A percentile compares a stretch with the other conserved stretches of the same genome.
Conservation (phyloP, 2,113 vertebrate species). For the Otis tarda region DNA sequence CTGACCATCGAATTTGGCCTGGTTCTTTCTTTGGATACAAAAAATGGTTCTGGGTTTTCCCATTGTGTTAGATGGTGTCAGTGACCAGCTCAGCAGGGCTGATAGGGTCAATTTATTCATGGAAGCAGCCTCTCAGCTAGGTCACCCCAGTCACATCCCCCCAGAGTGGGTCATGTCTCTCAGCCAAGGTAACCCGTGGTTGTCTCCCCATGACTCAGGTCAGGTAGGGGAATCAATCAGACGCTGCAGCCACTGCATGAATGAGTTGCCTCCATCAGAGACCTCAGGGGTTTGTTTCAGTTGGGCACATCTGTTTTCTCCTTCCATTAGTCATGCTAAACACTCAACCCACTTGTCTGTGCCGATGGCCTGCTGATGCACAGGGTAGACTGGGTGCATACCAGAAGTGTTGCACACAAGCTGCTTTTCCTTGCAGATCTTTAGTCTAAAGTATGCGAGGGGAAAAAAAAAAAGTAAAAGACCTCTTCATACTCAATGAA, state of each 20-base stretch:
- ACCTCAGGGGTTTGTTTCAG: not conserved
- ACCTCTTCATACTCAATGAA: not conserved
- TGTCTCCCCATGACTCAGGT: not conserved
- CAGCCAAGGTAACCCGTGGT: not conserved
- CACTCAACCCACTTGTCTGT: fast-evolving
- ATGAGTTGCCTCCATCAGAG: not conserved
- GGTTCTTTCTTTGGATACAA: not conserved
- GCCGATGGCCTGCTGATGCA: not conserved
- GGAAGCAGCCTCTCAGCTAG: not conserved
- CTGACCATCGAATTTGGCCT: not conserved
- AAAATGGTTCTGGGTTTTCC: not conserved
- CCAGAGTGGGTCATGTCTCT: not conserved
- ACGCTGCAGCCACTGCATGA: not conserved
- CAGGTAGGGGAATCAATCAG: not conserved
- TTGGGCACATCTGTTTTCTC: not conserved
- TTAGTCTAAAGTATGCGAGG: not conserved
- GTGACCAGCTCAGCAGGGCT: not conserved
- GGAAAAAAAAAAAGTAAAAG: not conserved
- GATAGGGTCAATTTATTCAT: not conserved
- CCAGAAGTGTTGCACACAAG: not conserved
- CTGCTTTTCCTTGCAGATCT: not conserved
- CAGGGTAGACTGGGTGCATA: fast-evolving
- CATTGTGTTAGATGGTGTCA: not conserved
- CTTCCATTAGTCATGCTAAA: not conserved
- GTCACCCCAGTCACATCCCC: not conserved